These are phyloP conservation scores for Genyomyrus donnyi DNA, from an alignment of 2,113 vertebrate genomes.

Conservation along the genomic window DNA sequence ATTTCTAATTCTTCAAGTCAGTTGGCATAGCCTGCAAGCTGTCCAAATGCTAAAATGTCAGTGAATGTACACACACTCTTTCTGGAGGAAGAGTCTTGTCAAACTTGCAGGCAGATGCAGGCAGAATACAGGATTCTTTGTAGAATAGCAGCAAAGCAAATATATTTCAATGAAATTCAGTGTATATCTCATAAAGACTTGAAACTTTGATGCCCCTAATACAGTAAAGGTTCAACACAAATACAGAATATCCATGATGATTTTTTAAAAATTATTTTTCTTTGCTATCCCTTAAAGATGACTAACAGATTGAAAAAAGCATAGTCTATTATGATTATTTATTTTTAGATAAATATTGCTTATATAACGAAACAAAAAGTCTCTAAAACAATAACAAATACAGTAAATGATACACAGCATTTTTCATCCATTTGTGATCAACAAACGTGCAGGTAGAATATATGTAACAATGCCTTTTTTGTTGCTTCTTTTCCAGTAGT, in stretches of 20 bases:
- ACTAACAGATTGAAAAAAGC: not conserved
- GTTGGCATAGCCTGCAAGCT: not conserved
- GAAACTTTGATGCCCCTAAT: slow-evolving; percentile 24
- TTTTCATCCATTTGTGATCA: not conserved
- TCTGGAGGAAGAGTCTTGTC: slow-evolving; percentile 36
- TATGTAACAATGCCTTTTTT: not conserved
- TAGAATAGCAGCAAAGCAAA: slow-evolving; percentile 57
- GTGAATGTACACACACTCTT: not conserved
- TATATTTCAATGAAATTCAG: slow-evolving; percentile 37
- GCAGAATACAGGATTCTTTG: slow-evolving; percentile 24
- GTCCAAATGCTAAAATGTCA: not conserved
- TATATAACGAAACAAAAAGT: not conserved
- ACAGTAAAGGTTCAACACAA: not conserved
- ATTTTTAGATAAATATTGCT: not conserved
- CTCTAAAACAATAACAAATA: not conserved
- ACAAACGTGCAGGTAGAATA: not conserved
- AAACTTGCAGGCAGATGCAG: slow-evolving; percentile 37
- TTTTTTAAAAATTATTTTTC: not conserved
- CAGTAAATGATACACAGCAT: not conserved
- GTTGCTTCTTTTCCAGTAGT: not conserved
- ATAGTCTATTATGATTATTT: not conserved
- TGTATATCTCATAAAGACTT: slow-evolving; percentile 38
- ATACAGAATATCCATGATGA: not conserved
- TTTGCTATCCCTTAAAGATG: not conserved
- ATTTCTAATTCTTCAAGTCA: not conserved